Base-by-base conservation (phyloP, 2,797 vertebrate species). In the Apogon talboti region DNA sequence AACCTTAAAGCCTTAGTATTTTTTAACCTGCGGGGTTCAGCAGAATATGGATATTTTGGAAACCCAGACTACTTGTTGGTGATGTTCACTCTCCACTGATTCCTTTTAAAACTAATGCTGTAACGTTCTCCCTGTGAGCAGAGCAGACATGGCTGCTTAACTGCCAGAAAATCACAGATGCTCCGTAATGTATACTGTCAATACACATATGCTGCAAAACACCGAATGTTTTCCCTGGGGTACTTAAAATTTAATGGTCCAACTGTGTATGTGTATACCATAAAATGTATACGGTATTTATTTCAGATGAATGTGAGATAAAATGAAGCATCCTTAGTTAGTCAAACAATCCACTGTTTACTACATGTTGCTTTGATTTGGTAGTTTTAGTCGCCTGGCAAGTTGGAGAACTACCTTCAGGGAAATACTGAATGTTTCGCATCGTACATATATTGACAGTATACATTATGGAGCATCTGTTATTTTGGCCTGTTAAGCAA, bases 1-100 rank as follows among this genome's bases (percentile, higher is more conserved):
- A 24, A 24, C 2, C 21, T 2, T 24, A 24, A 24, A 24, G 5
- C 21, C 21, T 24, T 24, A 24, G 21, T 24, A 24, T 24, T 24
- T 5, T 21, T 42, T 24, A 46, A 19, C 41, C 42, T 51, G 44
- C 70, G 70, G 65, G 44, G 73, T 66, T 61, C 58, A 83, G 74
- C 66, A 83, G 60, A 76, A 55, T 53, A 60, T 75, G 55, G 56
- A 43, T 53, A 67, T 71, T 69, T 66, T 1, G 13, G 47, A 76
- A 70, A 40, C 24, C 21, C 12, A 50, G 37, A 45, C 48, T 15
- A 18, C 33, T 42, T 50, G 30, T 52, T 60, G 47, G 38, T 49
- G n/a, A 14, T 47, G 61, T 35, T 74, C 59, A 65, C 8, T 7
- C 35, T 30, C 30, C 6, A 11, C n/a, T 28, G 24, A 69, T 40